Percentiles rank a stretch among this genome's conserved stretches.
Conservation (phyloP, 2,888 invertebrate genomes). For the Julus scanicus region DNA sequence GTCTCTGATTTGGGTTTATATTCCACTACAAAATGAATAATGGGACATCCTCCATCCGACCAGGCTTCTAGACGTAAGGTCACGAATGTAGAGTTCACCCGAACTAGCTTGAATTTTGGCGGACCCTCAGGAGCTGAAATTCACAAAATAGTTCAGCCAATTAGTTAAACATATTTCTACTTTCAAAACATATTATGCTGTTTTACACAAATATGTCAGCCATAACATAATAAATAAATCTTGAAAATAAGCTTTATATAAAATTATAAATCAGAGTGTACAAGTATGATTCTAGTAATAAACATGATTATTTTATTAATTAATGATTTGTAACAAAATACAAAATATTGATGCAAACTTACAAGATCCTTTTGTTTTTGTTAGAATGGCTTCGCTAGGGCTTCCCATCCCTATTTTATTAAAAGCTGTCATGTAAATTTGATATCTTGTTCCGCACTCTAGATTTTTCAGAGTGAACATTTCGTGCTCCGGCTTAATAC, state of each 20-base stretch:
- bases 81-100: constrained; percentile 67
- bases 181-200: no score
- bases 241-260: no score
- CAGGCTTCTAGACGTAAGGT: constrained; percentile 91
- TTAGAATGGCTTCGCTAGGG: constrained; percentile 64
- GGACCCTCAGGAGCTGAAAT: constrained; percentile 56
- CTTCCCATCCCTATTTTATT: constrained; percentile 66
- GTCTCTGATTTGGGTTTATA: constrained; percentile 75
- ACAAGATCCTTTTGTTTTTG: constrained; percentile 67
- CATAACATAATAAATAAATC: not conserved
- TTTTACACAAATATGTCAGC: no score
- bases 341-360: constrained; percentile 55
- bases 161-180: not conserved
- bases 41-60: constrained; percentile 94
- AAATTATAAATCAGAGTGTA: no score
- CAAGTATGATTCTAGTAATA: no score
- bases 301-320: no score
- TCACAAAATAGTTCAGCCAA: not conserved
- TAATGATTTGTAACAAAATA: not conserved
- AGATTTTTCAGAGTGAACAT: constrained; percentile 60
- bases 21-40: constrained; percentile 94
- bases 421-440: constrained; percentile 65
- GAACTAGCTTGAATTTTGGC: constrained; percentile 48
- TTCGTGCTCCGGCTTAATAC: constrained; percentile 60
- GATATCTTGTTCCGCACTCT: constrained; percentile 66